These are phyloP conservation scores for Bacillus rossius DNA, from an alignment of 1,140 invertebrate species.

Conservation along the genomic window DNA sequence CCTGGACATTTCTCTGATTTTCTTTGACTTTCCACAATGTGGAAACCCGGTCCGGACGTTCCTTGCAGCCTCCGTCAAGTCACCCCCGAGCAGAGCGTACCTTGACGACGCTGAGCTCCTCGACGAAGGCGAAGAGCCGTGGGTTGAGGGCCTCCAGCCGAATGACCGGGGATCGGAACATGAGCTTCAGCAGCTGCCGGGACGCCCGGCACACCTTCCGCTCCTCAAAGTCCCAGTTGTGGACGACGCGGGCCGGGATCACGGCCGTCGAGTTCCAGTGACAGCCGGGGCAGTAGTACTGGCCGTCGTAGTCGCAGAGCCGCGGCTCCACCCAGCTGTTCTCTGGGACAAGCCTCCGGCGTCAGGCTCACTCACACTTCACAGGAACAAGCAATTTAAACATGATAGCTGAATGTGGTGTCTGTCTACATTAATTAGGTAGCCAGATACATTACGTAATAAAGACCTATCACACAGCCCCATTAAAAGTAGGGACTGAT, in stretches of 20 bases:
- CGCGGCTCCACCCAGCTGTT: constrained; percentile 60
- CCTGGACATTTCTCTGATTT: too few species aligned
- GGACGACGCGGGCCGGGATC: constrained; percentile 83
- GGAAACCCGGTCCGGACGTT: too few species aligned
- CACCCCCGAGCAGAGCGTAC: too few species aligned
- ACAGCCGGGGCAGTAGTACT: constrained; percentile 86
- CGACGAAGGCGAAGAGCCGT: constrained; percentile 77
- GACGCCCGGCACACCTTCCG: constrained; percentile 64
- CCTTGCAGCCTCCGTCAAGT: too few species aligned
- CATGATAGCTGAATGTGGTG: too few species aligned
- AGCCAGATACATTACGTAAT: too few species aligned
- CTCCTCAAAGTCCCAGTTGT: constrained; percentile 92
- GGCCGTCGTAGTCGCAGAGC: constrained; percentile 83
- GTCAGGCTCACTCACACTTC: too few species aligned
- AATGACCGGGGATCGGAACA: constrained; percentile 69
- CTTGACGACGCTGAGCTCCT: constrained; percentile 73
- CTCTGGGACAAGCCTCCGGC: too few species aligned
- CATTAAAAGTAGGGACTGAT: too few species aligned
- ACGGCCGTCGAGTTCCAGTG: constrained; percentile 79
- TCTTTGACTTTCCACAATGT: not conserved
- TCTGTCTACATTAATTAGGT: too few species aligned
- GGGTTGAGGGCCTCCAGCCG: constrained; percentile 76
- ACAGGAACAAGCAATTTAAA: too few species aligned
- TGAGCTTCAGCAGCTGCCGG: constrained; percentile 61
- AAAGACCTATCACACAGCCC: too few species aligned